Base-by-base conservation (phyloP, 2,888 invertebrate genomes). In the Trissoscelio sp. region DNA sequence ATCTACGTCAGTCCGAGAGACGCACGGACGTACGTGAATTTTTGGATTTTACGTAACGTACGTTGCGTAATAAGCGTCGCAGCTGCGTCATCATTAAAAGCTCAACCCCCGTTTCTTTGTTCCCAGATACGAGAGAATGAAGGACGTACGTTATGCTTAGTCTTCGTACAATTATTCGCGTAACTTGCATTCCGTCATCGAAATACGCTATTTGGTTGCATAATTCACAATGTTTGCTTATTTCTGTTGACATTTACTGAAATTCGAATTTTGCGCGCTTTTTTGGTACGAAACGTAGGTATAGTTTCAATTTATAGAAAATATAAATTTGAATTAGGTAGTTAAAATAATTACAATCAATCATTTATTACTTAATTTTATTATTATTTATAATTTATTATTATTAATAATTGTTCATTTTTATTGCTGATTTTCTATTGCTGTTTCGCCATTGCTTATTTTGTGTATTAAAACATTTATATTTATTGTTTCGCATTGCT, bases 71-170 rank as follows among this genome's bases (percentile, higher is more conserved):
- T 57, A 58, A 78, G 57, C 44, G 11, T 62, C 20, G 46, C 78
- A 78, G 69, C 64, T 78, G 78, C 64, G 70, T 57, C 70, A 64
- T 64, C 78, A 64, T 78, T 77, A 78, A 69, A 78, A 57, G 55
- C 70, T 64, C 69, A 28, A 75, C 55, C 66, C 69, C 24, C 55
- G 16, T 64, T 78, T 62, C 39, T 64, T 78, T 75, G 69, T 70
- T 70, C 34, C n/a, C 44, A 31, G 16, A 24, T 57, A 20, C 9
- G 42, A 44, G 12, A 58, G 42, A 34, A 55, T 9, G 20, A 58
- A 42, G 16, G 31, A 57, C 24, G 46, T 24, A 12, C 16, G 14
- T 34, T 51, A n/a, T n/a, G 16, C 18, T 31, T 24, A 55, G 14
- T 39, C n/a, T 53, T 64, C 4, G 14, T 39, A 44, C 24, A 67